These are phyloP conservation scores for Mythimna ferrago DNA, from an alignment of 2,888 invertebrate species.

Conservation along the genomic window DNA sequence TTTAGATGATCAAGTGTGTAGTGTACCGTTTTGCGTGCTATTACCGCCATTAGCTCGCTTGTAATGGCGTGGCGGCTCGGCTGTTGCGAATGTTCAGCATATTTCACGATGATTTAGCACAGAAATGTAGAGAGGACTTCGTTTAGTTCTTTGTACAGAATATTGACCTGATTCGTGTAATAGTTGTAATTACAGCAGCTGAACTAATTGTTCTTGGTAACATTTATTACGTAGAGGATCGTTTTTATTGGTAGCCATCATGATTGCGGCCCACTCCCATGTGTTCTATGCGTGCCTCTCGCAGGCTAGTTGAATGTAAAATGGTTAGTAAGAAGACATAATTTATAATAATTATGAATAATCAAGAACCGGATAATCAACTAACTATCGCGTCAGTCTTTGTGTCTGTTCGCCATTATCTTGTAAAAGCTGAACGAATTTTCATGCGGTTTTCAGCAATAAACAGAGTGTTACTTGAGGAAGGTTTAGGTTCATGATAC, in stretches of 20 bases:
- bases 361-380: not conserved
- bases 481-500: not conserved
- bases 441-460: no score
- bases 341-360: slow-evolving; percentile 11
- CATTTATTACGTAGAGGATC: slow-evolving; percentile 24
- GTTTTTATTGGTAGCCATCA: slow-evolving; percentile 15
- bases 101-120: slow-evolving; percentile 57
- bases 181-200: slow-evolving; percentile 31
- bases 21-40: slow-evolving; percentile 51
- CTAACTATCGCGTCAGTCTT: no score
- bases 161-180: slow-evolving; percentile 59
- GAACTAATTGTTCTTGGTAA: slow-evolving; percentile 43
- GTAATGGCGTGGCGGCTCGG: slow-evolving; percentile 31
- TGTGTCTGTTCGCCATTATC: no score
- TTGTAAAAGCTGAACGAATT: no score
- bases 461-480: no score
- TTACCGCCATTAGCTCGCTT: slow-evolving; percentile 53
- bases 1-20: slow-evolving; percentile 50
- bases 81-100: slow-evolving; percentile 48
- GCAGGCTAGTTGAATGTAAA: not conserved
- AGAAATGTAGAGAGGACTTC: slow-evolving; percentile 43
- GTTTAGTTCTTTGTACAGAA: slow-evolving; percentile 45
- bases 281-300: not conserved
- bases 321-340: not conserved
- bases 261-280: slow-evolving; percentile 9